Evolutionary conservation across 1,140 invertebrate genomes (phyloP).

Genomic region (Calycopis cecrops): DNA sequence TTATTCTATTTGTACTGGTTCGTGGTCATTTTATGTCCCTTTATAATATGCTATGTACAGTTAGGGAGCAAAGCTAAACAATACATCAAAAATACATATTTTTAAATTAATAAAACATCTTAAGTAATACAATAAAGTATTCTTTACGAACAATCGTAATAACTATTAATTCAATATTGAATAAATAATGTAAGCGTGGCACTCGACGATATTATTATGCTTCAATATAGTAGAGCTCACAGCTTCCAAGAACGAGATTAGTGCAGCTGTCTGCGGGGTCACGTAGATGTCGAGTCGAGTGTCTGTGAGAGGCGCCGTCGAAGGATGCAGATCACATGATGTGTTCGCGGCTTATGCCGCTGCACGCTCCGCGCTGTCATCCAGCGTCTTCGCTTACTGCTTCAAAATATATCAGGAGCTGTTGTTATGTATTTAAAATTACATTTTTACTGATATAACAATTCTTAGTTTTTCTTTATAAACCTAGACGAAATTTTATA

Average conservation of each 20-base stretch:
- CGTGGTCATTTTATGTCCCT: no score
- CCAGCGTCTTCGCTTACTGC: slow-evolving; percentile 9
- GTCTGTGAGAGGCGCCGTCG: slow-evolving; percentile 30
- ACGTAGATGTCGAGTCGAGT: slow-evolving; percentile 52
- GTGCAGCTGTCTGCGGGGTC: slow-evolving; percentile 54
- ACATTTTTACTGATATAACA: neutral
- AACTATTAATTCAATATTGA: neutral
- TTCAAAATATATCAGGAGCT: slow-evolving; percentile 8
- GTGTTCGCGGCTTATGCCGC: slow-evolving; percentile 40
- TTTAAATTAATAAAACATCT: no score
- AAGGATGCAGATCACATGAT: slow-evolving; percentile 20
- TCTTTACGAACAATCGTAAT: neutral
- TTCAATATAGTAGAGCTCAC: neutral
- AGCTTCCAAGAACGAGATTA: slow-evolving; percentile 32
- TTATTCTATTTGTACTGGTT: no score
- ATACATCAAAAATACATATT: no score
- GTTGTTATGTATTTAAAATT: neutral
- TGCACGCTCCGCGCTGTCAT: slow-evolving; percentile 36
- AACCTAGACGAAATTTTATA: no score
- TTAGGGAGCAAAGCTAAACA: no score
- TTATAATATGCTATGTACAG: no score
- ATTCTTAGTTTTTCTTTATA: neutral
- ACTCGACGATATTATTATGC: neutral
- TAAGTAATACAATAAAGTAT: no score
- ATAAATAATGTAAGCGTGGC: neutral